Conservation (phyloP, 2,797 vertebrate species). For the Rhadinocentrus ornatus region DNA sequence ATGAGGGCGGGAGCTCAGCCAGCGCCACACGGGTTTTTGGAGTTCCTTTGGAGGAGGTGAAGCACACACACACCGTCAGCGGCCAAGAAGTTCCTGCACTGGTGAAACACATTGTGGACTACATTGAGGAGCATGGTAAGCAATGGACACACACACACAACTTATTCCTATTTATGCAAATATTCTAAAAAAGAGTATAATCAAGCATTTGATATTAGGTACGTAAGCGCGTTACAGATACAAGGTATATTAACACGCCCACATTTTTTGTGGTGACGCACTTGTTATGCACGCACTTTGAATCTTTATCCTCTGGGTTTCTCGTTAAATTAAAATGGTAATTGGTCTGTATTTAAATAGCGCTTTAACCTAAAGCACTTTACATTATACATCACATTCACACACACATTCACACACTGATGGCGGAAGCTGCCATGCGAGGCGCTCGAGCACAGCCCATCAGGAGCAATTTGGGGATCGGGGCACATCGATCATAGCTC, state of each 20-base stretch:
- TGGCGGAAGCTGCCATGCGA: too few relatives aligned
- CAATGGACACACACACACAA: conserved; percentile 7
- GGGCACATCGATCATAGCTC: too few relatives aligned
- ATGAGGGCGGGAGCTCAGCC: conserved; percentile 82
- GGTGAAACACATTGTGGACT: conserved; percentile 96
- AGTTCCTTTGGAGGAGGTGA: conserved; percentile 96
- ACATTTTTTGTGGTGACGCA: not conserved
- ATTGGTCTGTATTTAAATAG: too few relatives aligned
- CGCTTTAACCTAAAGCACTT: too few relatives aligned
- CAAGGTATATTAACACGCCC: not conserved
- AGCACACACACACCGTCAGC: conserved; percentile 84
- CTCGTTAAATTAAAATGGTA: too few relatives aligned
- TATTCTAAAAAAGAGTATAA: not conserved
- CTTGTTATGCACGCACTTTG: too few relatives aligned
- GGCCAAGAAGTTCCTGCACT: conserved; percentile 94
- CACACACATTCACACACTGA: too few relatives aligned
- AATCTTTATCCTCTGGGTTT: not conserved
- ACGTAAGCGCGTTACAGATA: not conserved
- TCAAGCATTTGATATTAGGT: not conserved
- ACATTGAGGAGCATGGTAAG: conserved; percentile 98
- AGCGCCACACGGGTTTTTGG: conserved; percentile 95
- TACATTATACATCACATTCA: too few relatives aligned
- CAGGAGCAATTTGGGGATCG: too few relatives aligned
- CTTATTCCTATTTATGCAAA: not conserved
- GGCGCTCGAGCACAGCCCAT: too few relatives aligned